Conservation (phyloP, 2,797 vertebrate genomes). For the Benthosema pterotum region DNA sequence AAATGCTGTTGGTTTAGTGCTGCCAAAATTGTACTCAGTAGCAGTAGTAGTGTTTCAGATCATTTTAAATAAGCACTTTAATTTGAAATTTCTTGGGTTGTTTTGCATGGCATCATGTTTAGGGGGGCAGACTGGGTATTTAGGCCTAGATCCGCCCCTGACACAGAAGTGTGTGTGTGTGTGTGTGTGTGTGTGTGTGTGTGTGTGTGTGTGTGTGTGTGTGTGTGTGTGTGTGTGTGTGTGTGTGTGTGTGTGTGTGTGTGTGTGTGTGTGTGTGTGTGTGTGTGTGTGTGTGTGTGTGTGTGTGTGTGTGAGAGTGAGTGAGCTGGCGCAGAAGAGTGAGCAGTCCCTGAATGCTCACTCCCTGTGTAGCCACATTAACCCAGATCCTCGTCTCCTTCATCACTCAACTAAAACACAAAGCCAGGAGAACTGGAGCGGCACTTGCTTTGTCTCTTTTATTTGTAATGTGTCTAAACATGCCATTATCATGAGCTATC, state of each 20-base stretch:
- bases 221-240: constrained; percentile 2
- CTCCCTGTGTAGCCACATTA: constrained; percentile 75
- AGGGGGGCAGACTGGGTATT: no score
- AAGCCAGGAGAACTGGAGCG: constrained; percentile 69
- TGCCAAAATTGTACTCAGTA: no score
- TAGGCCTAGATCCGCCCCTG: no score
- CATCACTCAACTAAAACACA: constrained; percentile 73
- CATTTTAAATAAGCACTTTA: no score
- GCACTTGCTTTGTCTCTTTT: constrained; percentile 59
- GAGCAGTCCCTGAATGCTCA: constrained; percentile 75
- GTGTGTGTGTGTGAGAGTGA: constrained; percentile 43
- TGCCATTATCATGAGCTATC: constrained; percentile 65
- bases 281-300: constrained; percentile 35
- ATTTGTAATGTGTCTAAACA: constrained; percentile 78
- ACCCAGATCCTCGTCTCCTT: constrained; percentile 76
- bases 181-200: constrained; percentile 2
- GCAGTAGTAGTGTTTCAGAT: no score
- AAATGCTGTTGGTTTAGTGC: no score
- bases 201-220: constrained; percentile 19
- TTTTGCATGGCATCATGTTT: no score
- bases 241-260: constrained; percentile 23
- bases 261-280: constrained; percentile 21
- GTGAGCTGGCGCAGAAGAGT: constrained; percentile 68
- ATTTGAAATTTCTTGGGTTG: no score
- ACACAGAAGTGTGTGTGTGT: not conserved